Evolutionary conservation across 2,888 invertebrate species (phyloP).

Genomic region (Drosophila nigritarsus): DNA sequence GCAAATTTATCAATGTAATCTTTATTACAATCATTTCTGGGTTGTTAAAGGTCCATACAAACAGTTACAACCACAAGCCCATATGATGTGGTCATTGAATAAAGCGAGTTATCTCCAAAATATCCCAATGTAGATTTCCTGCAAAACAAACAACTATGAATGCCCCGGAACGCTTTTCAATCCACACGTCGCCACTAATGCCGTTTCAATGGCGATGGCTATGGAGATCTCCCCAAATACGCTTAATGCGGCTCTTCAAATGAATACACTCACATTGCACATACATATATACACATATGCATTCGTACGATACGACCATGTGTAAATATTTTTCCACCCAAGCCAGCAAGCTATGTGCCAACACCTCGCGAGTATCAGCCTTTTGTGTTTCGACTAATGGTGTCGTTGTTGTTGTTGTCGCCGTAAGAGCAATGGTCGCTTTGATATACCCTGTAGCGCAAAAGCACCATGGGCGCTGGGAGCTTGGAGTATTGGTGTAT

Average conservation of each 20-base stretch:
- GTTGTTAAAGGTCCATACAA: conserved; percentile 61
- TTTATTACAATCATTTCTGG: conserved; percentile 68
- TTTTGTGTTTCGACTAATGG: conserved; percentile 39
- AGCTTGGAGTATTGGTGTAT: conserved; percentile 67
- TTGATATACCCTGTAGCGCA: conserved; percentile 44
- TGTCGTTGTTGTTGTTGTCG: conserved; percentile 18
- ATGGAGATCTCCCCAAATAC: conserved; percentile 14
- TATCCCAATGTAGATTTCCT: conserved; percentile 30
- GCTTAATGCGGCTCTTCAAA: conserved; percentile 3
- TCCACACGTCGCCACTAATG: conserved; percentile 47
- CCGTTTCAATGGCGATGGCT: conserved; percentile 47
- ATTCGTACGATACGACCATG: conserved; percentile 23
- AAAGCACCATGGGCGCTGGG: conserved; percentile 32
- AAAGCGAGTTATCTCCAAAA: conserved; percentile 41
- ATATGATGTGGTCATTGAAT: conserved; percentile 21
- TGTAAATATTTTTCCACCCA: conserved; percentile 62
- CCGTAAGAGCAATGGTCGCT: conserved; percentile 61
- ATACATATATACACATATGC: background rate
- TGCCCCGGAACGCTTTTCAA: conserved; percentile 66
- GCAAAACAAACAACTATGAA: conserved; percentile 28
- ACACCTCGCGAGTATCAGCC: conserved; percentile 56
- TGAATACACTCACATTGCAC: conserved; percentile 7
- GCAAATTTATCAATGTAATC: conserved; percentile 72
- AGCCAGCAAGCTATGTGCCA: conserved; percentile 32
- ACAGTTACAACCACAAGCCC: conserved; percentile 6